Conservation (phyloP, 2,888 invertebrate species). For the Eilema caniola region DNA sequence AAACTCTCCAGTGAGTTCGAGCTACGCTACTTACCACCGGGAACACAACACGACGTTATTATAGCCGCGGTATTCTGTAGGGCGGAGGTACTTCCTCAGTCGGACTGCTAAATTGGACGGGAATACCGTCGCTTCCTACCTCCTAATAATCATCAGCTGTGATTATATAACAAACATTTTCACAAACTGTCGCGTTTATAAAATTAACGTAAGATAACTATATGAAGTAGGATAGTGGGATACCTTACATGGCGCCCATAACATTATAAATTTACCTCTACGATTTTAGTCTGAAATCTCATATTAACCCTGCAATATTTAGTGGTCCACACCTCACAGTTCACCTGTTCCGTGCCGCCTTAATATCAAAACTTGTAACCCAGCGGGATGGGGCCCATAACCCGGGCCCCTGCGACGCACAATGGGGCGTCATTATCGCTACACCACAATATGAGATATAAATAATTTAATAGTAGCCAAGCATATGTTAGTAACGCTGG, state of each 20-base stretch:
- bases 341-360: slow-evolving; percentile 35
- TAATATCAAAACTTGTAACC: slow-evolving; percentile 38
- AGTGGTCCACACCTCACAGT: slow-evolving; percentile 23
- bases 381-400: slow-evolving; percentile 48
- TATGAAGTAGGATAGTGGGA: too few species aligned
- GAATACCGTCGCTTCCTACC: too few species aligned
- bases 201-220: background rate
- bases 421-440: slow-evolving; percentile 49
- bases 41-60: too few species aligned
- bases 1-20: too few species aligned
- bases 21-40: too few species aligned
- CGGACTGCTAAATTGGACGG: too few species aligned
- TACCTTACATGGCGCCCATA: slow-evolving; percentile 5
- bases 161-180: too few species aligned
- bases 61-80: too few species aligned
- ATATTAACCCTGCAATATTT: slow-evolving; percentile 24
- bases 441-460: slow-evolving; percentile 43
- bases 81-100: too few species aligned
- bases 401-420: slow-evolving; percentile 40
- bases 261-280: background rate
- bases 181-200: background rate
- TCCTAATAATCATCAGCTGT: too few species aligned
- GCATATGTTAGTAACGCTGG: background rate
- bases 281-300: slow-evolving; percentile 3
- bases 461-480: slow-evolving; percentile 6